Base-by-base conservation (phyloP, 2,113 vertebrate species). In the Myotis davidii region DNA sequence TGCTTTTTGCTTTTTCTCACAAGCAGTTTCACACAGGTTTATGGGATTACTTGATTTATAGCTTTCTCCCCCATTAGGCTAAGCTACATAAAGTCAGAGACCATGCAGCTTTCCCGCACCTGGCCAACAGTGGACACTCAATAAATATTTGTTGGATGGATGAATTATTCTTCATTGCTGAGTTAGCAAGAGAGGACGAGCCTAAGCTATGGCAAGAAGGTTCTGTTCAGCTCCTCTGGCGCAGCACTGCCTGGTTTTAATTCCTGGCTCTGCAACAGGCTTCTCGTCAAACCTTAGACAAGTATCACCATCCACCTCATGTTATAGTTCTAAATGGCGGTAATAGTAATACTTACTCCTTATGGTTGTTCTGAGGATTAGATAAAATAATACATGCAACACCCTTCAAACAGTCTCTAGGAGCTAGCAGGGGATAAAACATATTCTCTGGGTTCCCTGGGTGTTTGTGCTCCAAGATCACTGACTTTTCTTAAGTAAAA, bases 121-220 rank as follows among this genome's bases (percentile, higher is more conserved):
- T 59, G 34, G 50, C 70, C 72, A 86, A 87, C 21, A 59, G 29
- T n/a, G 56, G 39, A 48, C 27, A 54, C 48, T 96, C 73, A n/a
- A 10, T 93, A 93, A 88, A 85, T 95, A 88, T 95, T 96, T 90
- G 39, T 39, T 39, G 17, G 90, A 82, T 32, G 78, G 37, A 50
- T 93, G 39, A 73, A 61, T 85, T 78, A 14, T 18, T 74, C 34
- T 78, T 76, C 56, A 20, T 32, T 73, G 83, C 76, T 96, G 79
- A 82, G 6, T 32, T 1, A 21, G 91, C 73, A 85, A 27, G 73
- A 96, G 45, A 92, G 65, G 76, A 48, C 17, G 23, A 56, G 42
- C 17, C 81, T 76, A 56, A 50, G 23, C 81, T 70, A n/a, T 50
- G 37, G 29, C 42, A 32, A 59, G 34, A 74, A 65, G 39, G 20